phyloP scores from a whole-genome alignment of 2,888 invertebrate species.

The Acanthosepion esculentum region DNA sequence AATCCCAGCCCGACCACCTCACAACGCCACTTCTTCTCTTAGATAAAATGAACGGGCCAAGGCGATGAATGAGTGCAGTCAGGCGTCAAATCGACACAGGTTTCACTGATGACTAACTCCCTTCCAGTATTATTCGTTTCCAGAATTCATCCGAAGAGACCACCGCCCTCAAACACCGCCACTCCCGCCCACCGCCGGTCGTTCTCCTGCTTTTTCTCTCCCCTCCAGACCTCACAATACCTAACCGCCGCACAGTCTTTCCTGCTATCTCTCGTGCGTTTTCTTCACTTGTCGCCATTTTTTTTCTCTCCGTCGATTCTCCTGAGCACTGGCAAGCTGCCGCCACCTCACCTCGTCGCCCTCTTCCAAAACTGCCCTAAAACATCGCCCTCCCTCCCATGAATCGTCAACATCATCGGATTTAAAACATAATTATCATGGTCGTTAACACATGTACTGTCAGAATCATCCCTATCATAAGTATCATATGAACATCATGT shows the following conservation, averaged over 20 bases:
- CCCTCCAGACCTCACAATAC: background rate
- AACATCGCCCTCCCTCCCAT: no score
- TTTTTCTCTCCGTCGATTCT: background rate
- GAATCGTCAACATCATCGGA: background rate
- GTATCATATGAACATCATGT: background rate
- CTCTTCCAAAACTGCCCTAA: background rate
- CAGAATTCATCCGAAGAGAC: slow-evolving; percentile 33
- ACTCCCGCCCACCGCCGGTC: background rate
- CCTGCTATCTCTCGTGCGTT: background rate
- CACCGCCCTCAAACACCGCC: background rate
- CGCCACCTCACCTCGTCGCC: background rate
- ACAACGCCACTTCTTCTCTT: no score
- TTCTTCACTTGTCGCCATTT: background rate
- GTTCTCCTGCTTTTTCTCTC: background rate
- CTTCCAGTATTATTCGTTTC: background rate
- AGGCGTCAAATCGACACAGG: background rate
- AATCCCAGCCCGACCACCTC: no score
- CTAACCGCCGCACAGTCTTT: background rate
- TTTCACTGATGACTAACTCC: slow-evolving; percentile 33
- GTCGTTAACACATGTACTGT: background rate
- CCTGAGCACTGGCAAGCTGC: background rate
- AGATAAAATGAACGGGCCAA: background rate
- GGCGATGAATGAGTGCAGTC: background rate
- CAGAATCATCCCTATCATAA: background rate
- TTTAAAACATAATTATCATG: background rate